Percentiles rank a stretch among this genome's conserved stretches.
These are phyloP conservation scores for Drymonia ruficornis DNA, from an alignment of 2,888 invertebrate species.

Conservation along the genomic window DNA sequence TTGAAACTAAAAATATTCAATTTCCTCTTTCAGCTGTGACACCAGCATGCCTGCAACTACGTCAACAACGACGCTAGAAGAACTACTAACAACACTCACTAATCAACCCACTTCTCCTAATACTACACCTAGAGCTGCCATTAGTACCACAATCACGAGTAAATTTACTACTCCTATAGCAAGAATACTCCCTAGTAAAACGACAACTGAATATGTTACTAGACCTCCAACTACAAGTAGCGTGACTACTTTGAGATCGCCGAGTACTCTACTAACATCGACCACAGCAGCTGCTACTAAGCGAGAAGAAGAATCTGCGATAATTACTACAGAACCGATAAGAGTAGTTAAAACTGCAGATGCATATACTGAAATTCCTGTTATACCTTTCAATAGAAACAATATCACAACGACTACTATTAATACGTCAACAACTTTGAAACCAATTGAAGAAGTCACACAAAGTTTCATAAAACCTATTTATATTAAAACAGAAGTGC, in stretches of 20 bases:
- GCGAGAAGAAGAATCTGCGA: conserved; percentile 9
- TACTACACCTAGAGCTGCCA: conserved; percentile 14
- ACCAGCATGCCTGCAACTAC: conserved; percentile 62
- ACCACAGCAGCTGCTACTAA: conserved; percentile 10
- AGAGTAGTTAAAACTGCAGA: not conserved
- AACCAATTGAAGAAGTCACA: conserved; percentile 27
- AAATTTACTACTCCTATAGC: conserved; percentile 8
- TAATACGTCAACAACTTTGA: conserved; percentile 16
- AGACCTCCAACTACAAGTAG: conserved; percentile 9
- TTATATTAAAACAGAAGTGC: conserved; percentile 44
- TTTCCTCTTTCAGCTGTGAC: conserved; percentile 71
- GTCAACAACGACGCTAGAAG: conserved; percentile 58
- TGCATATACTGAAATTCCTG: conserved; percentile 10
- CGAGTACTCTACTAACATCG: conserved; percentile 10
- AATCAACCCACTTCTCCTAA: conserved; percentile 43
- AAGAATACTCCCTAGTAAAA: conserved; percentile 7
- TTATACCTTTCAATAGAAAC: conserved; percentile 3
- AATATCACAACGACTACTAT: conserved; percentile 29
- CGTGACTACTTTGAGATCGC: not conserved
- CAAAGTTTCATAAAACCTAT: conserved; percentile 30
- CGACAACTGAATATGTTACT: conserved; percentile 4
- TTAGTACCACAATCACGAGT: conserved; percentile 11
- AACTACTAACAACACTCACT: conserved; percentile 69
- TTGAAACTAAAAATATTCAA: not conserved
- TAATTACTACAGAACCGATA: conserved; percentile 5